Evolutionary conservation across 2,888 invertebrate species (phyloP).

Genomic region (Charanyca ferruginea): DNA sequence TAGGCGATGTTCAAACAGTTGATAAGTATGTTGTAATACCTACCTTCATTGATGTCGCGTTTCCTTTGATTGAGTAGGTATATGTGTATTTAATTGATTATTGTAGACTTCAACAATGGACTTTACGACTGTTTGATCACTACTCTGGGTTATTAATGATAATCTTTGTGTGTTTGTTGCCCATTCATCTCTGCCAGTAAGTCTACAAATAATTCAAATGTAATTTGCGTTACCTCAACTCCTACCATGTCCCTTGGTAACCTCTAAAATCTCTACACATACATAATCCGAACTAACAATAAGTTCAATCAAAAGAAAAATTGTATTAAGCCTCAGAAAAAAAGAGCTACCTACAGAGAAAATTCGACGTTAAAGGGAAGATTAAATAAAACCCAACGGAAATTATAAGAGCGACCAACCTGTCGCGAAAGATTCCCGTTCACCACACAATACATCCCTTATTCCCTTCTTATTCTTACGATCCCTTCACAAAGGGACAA

Average conservation of each 20-base stretch:
- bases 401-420: slow-evolving; percentile 69
- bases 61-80: slow-evolving; percentile 21
- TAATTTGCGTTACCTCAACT: neutral
- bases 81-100: slow-evolving; percentile 13
- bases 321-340: slow-evolving; percentile 26
- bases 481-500: slow-evolving; percentile 67
- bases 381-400: slow-evolving; percentile 67
- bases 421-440: slow-evolving; percentile 64
- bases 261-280: neutral
- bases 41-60: slow-evolving; percentile 9
- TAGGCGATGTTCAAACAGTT: slow-evolving; percentile 18
- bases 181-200: neutral
- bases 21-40: slow-evolving; percentile 24
- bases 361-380: slow-evolving; percentile 51
- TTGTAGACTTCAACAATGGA: slow-evolving; percentile 16
- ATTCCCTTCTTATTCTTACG: slow-evolving; percentile 65
- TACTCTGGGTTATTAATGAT: neutral
- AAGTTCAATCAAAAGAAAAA: slow-evolving; percentile 34
- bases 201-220: neutral
- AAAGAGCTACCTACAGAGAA: slow-evolving; percentile 37
- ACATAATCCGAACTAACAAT: slow-evolving; percentile 15
- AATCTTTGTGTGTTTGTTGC: neutral
- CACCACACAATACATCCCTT: slow-evolving; percentile 67
- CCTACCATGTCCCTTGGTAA: neutral
- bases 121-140: slow-evolving; percentile 10